phyloP scores from a whole-genome alignment of 2,888 invertebrate genomes.

The Apomyelois bistriatella region DNA sequence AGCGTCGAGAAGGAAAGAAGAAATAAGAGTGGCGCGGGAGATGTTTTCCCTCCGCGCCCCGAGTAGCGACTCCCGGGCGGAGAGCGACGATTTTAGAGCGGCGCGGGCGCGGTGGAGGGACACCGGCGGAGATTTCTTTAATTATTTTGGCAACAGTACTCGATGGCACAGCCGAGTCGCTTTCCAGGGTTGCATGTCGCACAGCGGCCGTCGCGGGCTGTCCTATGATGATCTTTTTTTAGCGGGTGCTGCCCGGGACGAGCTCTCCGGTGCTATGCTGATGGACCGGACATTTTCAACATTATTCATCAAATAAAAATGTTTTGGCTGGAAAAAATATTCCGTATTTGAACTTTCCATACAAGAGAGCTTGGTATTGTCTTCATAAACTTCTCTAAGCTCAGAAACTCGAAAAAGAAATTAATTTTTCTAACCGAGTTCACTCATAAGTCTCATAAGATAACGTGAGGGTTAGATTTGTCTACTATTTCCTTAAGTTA shows the following conservation, averaged over 20 bases:
- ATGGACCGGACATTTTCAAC: conserved; percentile 37
- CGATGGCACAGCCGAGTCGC: conserved; percentile 77
- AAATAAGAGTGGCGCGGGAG: conserved; percentile 80
- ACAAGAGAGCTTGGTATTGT: too few relatives aligned
- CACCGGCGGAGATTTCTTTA: conserved; percentile 84
- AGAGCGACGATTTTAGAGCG: conserved; percentile 80
- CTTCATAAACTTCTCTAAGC: too few relatives aligned
- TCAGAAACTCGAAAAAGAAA: too few relatives aligned
- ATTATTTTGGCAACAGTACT: conserved; percentile 88
- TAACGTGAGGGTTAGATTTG: too few relatives aligned
- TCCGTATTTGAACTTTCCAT: background rate
- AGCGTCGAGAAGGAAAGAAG: conserved; percentile 80
- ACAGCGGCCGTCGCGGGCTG: conserved; percentile 64
- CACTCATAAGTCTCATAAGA: too few relatives aligned
- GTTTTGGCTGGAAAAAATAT: background rate
- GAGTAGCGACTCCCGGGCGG: conserved; percentile 79
- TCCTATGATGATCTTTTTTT: conserved; percentile 79
- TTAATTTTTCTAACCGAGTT: too few relatives aligned
- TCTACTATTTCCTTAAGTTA: too few relatives aligned
- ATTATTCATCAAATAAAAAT: background rate
- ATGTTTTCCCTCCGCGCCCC: conserved; percentile 80
- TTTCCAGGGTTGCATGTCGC: conserved; percentile 80
- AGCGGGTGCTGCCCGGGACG: conserved; percentile 75
- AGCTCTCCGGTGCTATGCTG: conserved; percentile 59
- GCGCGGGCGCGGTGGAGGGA: conserved; percentile 82